Conservation (phyloP, 2,888 invertebrate species). For the Acronicta leporina region DNA sequence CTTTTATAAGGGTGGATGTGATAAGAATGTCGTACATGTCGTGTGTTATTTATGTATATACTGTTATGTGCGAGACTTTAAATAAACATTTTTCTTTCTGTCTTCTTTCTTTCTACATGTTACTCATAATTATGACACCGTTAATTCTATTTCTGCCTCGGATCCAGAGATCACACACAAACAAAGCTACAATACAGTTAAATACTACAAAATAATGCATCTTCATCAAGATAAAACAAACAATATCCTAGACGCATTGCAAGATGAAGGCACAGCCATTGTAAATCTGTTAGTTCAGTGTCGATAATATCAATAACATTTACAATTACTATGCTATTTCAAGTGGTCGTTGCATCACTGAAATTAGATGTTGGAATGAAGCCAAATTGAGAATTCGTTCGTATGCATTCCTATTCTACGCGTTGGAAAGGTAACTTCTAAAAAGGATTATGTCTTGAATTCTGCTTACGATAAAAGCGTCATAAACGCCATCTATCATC, state of each 20-base stretch:
- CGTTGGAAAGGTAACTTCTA: neutral
- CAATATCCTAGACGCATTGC: conserved; percentile 1
- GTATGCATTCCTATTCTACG: conserved; percentile 32
- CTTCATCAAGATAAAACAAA: conserved; percentile 2
- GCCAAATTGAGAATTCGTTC: conserved; percentile 27
- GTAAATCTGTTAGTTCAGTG: conserved; percentile 12
- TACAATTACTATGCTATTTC: conserved; percentile 8
- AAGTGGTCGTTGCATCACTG: conserved; percentile 20
- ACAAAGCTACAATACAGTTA: neutral
- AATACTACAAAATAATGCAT: neutral
- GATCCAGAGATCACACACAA: neutral
- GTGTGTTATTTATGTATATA: too few relatives aligned
- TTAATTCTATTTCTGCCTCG: too few relatives aligned
- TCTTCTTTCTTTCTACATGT: too few relatives aligned
- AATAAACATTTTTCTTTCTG: too few relatives aligned
- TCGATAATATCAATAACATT: conserved; percentile 12
- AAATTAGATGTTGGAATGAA: conserved; percentile 37
- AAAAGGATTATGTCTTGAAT: conserved; percentile 7
- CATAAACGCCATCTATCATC: too few relatives aligned
- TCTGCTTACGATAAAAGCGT: conserved; percentile 2
- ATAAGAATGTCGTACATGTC: too few relatives aligned
- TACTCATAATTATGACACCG: too few relatives aligned
- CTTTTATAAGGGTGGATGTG: too few relatives aligned
- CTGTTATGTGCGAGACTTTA: too few relatives aligned
- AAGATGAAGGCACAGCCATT: conserved; percentile 18